Conservation (phyloP, 2,797 vertebrate genomes). For the Leptodactylus fallax region DNA sequence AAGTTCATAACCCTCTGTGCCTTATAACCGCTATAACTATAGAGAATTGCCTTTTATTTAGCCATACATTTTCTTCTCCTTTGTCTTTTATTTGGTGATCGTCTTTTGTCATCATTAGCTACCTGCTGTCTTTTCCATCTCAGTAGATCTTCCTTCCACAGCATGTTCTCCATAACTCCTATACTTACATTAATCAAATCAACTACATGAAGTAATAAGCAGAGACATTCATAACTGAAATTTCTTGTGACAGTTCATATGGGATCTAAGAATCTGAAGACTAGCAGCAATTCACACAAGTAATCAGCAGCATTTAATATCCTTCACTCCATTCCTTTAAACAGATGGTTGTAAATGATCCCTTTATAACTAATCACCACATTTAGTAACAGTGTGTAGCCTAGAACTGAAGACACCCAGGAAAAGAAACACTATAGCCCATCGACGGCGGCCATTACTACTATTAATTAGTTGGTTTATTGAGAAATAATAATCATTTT, state of each 20-base stretch:
- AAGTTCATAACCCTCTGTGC: background rate
- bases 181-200: slow-evolving; percentile 35
- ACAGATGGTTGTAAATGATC: slow-evolving; percentile 31
- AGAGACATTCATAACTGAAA: slow-evolving; percentile 24
- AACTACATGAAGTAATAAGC: slow-evolving; percentile 18
- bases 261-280: background rate
- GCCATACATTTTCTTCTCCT: background rate
- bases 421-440: background rate
- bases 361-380: slow-evolving; percentile 9
- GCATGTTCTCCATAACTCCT: slow-evolving; percentile 10
- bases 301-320: slow-evolving; percentile 22
- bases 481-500: background rate
- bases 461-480: background rate
- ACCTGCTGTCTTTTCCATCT: slow-evolving; percentile 36
- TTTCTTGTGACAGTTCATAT: slow-evolving; percentile 19
- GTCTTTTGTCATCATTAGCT: slow-evolving; percentile 44
- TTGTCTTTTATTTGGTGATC: slow-evolving; percentile 10
- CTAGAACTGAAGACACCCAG: background rate
- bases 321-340: background rate
- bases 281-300: slow-evolving; percentile 23
- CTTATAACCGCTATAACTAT: background rate
- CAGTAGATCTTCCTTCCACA: slow-evolving; percentile 31
- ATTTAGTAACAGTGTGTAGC: background rate
- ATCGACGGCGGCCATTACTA: background rate
- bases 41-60: background rate